These are phyloP conservation scores for Enoplosus armatus DNA, from an alignment of 2,797 vertebrate genomes.

Conservation along the genomic window DNA sequence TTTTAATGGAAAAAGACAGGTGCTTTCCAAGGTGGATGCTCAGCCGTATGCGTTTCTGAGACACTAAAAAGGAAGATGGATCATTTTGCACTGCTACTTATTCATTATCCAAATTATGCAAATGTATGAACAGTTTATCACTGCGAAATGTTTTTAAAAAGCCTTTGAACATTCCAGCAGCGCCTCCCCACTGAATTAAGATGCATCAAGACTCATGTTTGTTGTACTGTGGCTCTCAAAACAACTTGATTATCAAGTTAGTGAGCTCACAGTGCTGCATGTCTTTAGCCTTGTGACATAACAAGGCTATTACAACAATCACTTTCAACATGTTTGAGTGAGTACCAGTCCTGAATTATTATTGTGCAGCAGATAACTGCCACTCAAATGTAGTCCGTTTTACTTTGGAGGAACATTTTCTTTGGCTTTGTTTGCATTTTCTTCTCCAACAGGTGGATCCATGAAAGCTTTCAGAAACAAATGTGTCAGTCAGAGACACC, in stretches of 20 bases:
- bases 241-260: conserved; percentile 38
- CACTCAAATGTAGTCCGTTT: neutral
- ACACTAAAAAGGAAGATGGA: conserved; percentile 79
- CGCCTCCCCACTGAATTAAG: conserved; percentile 34
- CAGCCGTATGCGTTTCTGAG: conserved; percentile 59
- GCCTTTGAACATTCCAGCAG: conserved; percentile 13
- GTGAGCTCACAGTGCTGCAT: neutral
- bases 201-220: conserved; percentile 19
- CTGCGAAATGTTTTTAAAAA: conserved; percentile 45
- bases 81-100: conserved; percentile 54
- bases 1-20: conserved; percentile 82
- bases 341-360: conserved; percentile 4
- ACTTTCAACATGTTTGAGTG: neutral
- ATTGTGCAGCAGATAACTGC: neutral
- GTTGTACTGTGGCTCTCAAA: conserved; percentile 4
- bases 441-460: neutral
- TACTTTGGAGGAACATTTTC: too few relatives aligned
- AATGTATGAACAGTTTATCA: conserved; percentile 63
- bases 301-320: neutral
- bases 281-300: neutral
- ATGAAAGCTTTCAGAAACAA: neutral
- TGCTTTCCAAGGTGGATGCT: conserved; percentile 75
- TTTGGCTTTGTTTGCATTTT: neutral
- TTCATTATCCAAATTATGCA: conserved; percentile 63
- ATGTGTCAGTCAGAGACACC: neutral